These are phyloP conservation scores for Helicoverpa assulta DNA, from an alignment of 2,888 invertebrate species.

Conservation along the genomic window DNA sequence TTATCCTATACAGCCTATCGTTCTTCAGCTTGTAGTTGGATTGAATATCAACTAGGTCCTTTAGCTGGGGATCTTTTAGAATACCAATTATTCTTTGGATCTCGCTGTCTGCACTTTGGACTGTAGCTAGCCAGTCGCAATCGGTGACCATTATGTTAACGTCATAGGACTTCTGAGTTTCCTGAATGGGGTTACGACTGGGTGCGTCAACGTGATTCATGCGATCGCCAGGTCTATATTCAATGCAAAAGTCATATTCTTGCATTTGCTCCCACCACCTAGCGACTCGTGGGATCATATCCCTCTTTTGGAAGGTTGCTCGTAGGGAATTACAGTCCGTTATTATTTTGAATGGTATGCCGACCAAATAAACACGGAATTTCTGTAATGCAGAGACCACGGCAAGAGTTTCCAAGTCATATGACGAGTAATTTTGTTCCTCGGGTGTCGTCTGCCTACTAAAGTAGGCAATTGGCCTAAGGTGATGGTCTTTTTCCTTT, in stretches of 20 bases:
- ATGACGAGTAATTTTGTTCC: constrained; percentile 16
- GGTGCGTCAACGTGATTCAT: neutral
- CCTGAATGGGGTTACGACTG: neutral
- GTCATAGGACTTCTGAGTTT: neutral
- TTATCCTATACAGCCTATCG: neutral
- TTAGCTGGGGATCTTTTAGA: constrained; percentile 3
- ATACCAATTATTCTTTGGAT: constrained; percentile 17
- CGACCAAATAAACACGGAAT: constrained; percentile 7
- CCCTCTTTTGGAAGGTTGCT: neutral
- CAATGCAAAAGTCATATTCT: neutral
- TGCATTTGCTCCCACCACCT: neutral
- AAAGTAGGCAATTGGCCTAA: constrained; percentile 12
- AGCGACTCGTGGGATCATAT: neutral
- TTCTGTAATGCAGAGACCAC: constrained; percentile 8
- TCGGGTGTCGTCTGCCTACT: constrained; percentile 21
- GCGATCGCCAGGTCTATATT: neutral
- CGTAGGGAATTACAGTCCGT: neutral
- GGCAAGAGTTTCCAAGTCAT: constrained; percentile 18
- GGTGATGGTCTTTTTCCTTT: neutral
- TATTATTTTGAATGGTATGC: neutral
- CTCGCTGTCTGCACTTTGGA: constrained; percentile 8
- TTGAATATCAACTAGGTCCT: constrained; percentile 16
- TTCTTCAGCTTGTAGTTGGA: constrained; percentile 12
- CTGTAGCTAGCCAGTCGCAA: constrained; percentile 5
- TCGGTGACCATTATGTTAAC: neutral